phyloP scores from a whole-genome alignment of 2,797 vertebrate species.

The Picus viridis region DNA sequence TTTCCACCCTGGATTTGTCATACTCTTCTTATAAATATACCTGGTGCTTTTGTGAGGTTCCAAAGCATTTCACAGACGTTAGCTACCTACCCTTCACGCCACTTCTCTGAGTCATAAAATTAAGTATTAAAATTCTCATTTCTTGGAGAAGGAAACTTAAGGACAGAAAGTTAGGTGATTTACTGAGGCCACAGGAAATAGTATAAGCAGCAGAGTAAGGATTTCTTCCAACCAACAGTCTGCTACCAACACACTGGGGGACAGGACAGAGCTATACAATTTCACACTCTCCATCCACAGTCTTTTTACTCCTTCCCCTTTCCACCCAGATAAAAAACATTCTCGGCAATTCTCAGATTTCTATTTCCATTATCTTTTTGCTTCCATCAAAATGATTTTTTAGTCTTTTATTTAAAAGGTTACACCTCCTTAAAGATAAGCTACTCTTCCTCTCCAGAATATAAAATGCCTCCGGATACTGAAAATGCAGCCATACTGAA shows the following conservation, averaged over 20 bases:
- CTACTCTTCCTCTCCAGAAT: background rate
- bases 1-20: background rate
- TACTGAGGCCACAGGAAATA: slow-evolving; percentile 47
- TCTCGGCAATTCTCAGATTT: background rate
- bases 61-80: background rate
- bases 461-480: background rate
- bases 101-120: slow-evolving; percentile 40
- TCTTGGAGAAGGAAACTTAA: slow-evolving; percentile 42
- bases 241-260: background rate
- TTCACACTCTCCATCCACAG: background rate
- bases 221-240: background rate
- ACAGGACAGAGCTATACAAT: background rate
- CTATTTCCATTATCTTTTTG: background rate
- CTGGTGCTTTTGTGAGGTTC: background rate
- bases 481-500: background rate
- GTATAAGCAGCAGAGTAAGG: background rate
- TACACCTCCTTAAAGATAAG: background rate
- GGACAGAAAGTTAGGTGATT: slow-evolving; percentile 56
- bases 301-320: background rate
- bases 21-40: background rate
- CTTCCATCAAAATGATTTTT: background rate
- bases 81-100: slow-evolving; percentile 42
- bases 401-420: background rate
- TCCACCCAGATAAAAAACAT: background rate
- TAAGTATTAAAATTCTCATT: slow-evolving; percentile 53